phyloP scores from a whole-genome alignment of 2,113 vertebrate species.

The Salvator merianae region DNA sequence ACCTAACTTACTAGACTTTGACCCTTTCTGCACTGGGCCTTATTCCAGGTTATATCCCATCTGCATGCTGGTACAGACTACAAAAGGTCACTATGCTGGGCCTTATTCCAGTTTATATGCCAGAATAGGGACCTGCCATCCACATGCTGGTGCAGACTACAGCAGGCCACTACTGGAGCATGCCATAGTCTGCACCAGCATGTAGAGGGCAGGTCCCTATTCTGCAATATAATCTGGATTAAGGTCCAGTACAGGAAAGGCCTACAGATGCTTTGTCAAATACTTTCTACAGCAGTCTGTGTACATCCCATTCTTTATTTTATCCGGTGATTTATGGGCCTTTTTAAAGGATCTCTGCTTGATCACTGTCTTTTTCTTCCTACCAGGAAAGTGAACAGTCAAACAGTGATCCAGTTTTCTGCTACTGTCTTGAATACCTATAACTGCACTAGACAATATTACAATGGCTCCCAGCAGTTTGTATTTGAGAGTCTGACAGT shows the following conservation, averaged over 20 bases:
- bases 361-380: conserved; percentile 46
- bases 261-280: not conserved
- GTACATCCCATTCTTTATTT: not conserved
- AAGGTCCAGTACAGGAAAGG: too few species aligned
- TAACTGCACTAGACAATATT: not conserved
- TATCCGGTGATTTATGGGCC: not conserved
- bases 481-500: conserved; percentile 5
- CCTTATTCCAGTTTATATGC: too few species aligned
- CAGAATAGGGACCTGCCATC: too few species aligned
- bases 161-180: too few species aligned
- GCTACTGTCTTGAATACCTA: not conserved
- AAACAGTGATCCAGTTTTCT: not conserved
- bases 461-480: not conserved
- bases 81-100: too few species aligned
- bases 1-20: not conserved
- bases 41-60: too few species aligned
- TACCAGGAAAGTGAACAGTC: conserved; percentile 46
- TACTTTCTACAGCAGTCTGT: not conserved
- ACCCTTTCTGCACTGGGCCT: too few species aligned
- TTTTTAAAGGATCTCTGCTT: conserved; percentile 42
- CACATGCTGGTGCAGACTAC: too few species aligned
- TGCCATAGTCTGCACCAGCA: too few species aligned
- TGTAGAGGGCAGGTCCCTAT: too few species aligned
- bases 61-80: too few species aligned
- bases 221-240: too few species aligned